These are phyloP conservation scores for Betta splendens DNA, from an alignment of 2,797 vertebrate species.

Conservation along the genomic window DNA sequence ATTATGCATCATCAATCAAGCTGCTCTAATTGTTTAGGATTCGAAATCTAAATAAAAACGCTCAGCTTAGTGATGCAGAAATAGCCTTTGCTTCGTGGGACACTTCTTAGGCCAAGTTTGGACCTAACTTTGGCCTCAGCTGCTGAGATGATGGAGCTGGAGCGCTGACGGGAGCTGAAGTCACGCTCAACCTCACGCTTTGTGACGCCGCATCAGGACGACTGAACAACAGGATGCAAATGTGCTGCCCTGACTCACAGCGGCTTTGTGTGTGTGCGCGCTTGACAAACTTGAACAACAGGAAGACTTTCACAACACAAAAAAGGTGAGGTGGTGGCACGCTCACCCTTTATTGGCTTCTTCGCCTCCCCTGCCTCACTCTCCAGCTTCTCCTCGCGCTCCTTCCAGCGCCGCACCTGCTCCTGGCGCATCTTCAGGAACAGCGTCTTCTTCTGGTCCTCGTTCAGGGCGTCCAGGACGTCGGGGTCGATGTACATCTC, in stretches of 20 bases:
- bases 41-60: slow-evolving; percentile 22
- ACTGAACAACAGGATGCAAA: slow-evolving; percentile 18
- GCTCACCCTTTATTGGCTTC: slow-evolving; percentile 77
- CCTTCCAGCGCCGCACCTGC: slow-evolving; percentile 84
- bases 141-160: slow-evolving; percentile 32
- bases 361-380: slow-evolving; percentile 43
- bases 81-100: slow-evolving; percentile 26
- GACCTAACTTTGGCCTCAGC: slow-evolving; percentile 49
- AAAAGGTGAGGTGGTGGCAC: not conserved
- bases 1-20: slow-evolving; percentile 20
- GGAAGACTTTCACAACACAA: slow-evolving; percentile 11
- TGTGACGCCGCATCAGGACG: slow-evolving; percentile 12
- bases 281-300: slow-evolving; percentile 32
- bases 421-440: slow-evolving; percentile 87
- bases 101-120: slow-evolving; percentile 23
- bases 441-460: slow-evolving; percentile 85
- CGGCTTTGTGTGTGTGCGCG: slow-evolving; percentile 4
- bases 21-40: slow-evolving; percentile 28
- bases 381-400: slow-evolving; percentile 79
- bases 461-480: slow-evolving; percentile 82
- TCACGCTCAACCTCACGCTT: slow-evolving; percentile 29
- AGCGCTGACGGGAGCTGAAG: slow-evolving; percentile 20
- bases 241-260: slow-evolving; percentile 4
- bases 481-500: slow-evolving; percentile 87
- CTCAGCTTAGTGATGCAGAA: slow-evolving; percentile 2